A percentile compares a stretch with the other conserved stretches of the same genome.
Evolutionary conservation across 2,888 invertebrate species (phyloP).

Genomic region (Pterostichus madidus): DNA sequence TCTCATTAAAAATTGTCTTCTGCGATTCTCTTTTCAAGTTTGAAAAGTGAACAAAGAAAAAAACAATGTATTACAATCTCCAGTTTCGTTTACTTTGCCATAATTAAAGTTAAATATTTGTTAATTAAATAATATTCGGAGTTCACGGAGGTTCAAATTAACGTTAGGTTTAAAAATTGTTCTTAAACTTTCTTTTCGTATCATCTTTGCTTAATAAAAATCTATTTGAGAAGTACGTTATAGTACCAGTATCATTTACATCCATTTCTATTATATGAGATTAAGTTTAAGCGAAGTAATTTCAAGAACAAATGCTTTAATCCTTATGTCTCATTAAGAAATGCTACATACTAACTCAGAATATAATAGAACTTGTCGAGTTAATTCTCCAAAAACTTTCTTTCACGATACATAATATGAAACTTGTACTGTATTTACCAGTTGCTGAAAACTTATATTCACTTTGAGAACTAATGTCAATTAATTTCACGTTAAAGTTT

Average conservation of each 20-base stretch:
- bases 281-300: not conserved
- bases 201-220: too few relatives aligned
- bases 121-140: conserved; percentile 1
- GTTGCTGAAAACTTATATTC: conserved; percentile 23
- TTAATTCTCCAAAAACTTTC: conserved; percentile 25
- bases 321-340: not conserved
- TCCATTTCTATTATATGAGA: too few relatives aligned
- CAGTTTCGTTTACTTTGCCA: conserved; percentile 11
- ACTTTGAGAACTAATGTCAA: conserved; percentile 30
- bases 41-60: too few relatives aligned
- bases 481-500: conserved; percentile 18
- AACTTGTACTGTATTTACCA: conserved; percentile 7
- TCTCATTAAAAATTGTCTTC: too few relatives aligned
- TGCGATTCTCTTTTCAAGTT: too few relatives aligned
- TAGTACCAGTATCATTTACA: too few relatives aligned
- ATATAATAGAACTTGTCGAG: conserved; percentile 2
- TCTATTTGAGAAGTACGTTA: too few relatives aligned
- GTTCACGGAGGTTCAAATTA: not conserved
- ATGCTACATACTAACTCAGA: not conserved
- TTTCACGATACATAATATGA: conserved; percentile 10
- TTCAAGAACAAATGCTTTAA: not conserved
- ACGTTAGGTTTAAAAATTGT: too few relatives aligned
- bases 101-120: conserved; percentile 28
- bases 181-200: too few relatives aligned
- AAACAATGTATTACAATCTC: not conserved